Percentiles rank a stretch among this genome's conserved stretches.
Evolutionary conservation across 2,888 invertebrate genomes (phyloP).

Genomic region (Parnassius glacialis): DNA sequence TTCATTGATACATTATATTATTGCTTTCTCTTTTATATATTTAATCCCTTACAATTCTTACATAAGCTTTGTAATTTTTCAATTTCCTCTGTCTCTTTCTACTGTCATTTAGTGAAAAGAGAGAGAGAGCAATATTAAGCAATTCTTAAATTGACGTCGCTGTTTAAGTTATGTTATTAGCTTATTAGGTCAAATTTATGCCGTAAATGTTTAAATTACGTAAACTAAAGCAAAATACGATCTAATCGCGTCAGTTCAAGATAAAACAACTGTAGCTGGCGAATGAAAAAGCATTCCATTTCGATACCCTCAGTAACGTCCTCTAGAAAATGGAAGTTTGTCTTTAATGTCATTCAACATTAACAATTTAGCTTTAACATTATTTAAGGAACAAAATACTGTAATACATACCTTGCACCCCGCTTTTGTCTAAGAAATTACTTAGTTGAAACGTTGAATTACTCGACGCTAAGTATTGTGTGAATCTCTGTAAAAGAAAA

Average conservation of each 20-base stretch:
- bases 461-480: constrained; percentile 99
- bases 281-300: neutral
- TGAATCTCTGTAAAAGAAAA: constrained; percentile 92
- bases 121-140: too few species aligned
- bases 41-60: too few species aligned
- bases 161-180: too few species aligned
- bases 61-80: too few species aligned
- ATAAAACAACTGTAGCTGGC: constrained; percentile 4
- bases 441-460: constrained; percentile 99
- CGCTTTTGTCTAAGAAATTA: constrained; percentile 98
- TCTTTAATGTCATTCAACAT: too few species aligned
- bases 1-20: too few species aligned
- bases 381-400: constrained; percentile 2
- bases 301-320: constrained; percentile 11
- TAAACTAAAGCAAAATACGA: neutral
- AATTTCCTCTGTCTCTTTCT: too few species aligned
- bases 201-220: neutral
- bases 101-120: too few species aligned
- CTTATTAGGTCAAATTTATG: too few species aligned
- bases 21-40: too few species aligned
- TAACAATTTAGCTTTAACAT: neutral
- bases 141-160: too few species aligned
- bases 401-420: constrained; percentile 93
- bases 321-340: neutral
- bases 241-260: neutral